A percentile compares a stretch with the other conserved stretches of the same genome.
Evolutionary conservation across 1,140 invertebrate genomes (phyloP).

Genomic region (Nephotettix cincticeps): DNA sequence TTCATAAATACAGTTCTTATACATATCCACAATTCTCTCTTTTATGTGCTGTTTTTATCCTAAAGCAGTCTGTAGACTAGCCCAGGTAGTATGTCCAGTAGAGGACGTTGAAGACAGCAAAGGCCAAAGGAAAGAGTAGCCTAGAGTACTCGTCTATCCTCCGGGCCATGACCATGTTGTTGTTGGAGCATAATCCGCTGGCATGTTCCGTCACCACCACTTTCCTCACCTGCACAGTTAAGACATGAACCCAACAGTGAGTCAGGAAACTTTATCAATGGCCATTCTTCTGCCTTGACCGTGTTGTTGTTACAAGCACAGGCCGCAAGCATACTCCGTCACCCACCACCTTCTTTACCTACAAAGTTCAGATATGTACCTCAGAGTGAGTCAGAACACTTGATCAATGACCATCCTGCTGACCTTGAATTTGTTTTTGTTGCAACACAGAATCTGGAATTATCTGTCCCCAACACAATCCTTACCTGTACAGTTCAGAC

Average conservation of each 20-base stretch:
- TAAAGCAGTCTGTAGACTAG: no score
- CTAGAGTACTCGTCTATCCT: slow-evolving; percentile 53
- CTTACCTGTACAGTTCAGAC: background rate
- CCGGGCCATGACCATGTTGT: slow-evolving; percentile 39
- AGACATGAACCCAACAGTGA: no score
- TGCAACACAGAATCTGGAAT: background rate
- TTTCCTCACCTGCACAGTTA: slow-evolving; percentile 32
- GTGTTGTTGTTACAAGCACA: slow-evolving; percentile 30
- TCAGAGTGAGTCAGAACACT: no score
- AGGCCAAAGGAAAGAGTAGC: slow-evolving; percentile 51
- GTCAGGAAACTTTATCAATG: background rate
- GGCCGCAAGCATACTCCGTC: slow-evolving; percentile 1
- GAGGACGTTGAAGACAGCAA: slow-evolving; percentile 52
- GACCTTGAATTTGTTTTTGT: background rate
- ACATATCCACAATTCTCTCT: no score
- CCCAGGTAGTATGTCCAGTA: slow-evolving; percentile 54
- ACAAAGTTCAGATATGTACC: background rate
- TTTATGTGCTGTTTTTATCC: no score
- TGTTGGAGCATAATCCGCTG: slow-evolving; percentile 9
- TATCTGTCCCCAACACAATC: background rate
- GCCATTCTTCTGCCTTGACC: slow-evolving; percentile 34
- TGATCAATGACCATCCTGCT: background rate
- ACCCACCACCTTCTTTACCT: slow-evolving; percentile 29
- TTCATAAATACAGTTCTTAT: no score
- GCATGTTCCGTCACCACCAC: slow-evolving; percentile 19